A percentile compares a stretch with the other conserved stretches of the same genome.
Evolutionary conservation across 2,888 invertebrate genomes (phyloP).

Genomic region (Dryadula phaetusa): DNA sequence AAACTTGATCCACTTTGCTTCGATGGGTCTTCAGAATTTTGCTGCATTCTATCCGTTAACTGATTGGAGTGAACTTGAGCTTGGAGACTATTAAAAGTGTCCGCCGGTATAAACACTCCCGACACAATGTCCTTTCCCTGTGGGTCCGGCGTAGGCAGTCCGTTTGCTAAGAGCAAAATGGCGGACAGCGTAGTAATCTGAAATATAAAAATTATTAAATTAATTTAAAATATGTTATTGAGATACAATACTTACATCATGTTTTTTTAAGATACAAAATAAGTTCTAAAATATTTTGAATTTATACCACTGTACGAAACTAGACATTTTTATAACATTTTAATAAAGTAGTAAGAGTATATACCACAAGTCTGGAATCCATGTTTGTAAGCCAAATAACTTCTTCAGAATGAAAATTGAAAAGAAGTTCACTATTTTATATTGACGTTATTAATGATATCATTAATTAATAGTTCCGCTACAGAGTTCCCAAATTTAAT

Average conservation of each 20-base stretch:
- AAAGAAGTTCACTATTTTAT: constrained; percentile 13
- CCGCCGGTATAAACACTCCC: constrained; percentile 60
- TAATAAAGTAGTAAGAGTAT: neutral
- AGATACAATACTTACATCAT: no score
- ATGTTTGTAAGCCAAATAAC: constrained; percentile 12
- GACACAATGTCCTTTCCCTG: constrained; percentile 49
- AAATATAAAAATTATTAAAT: neutral
- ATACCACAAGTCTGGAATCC: constrained; percentile 16
- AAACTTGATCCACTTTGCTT: constrained; percentile 11
- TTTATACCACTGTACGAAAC: no score
- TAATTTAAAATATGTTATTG: neutral
- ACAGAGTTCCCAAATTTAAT: constrained; percentile 13
- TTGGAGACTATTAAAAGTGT: constrained; percentile 55
- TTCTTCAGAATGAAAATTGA: neutral
- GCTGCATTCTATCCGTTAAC: constrained; percentile 6
- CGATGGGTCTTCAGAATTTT: constrained; percentile 17
- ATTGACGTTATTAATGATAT: constrained; percentile 12
- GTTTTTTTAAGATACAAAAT: no score
- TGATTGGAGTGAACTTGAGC: constrained; percentile 41
- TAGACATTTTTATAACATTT: constrained; percentile 13
- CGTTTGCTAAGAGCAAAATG: constrained; percentile 31
- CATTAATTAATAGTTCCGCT: constrained; percentile 11
- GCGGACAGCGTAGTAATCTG: constrained; percentile 26
- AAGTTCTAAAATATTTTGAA: no score
- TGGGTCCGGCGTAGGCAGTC: constrained; percentile 33